Percentiles rank a stretch among this genome's conserved stretches.
These are phyloP conservation scores for Solenopsis fugax DNA, from an alignment of 1,140 invertebrate genomes.

Conservation along the genomic window DNA sequence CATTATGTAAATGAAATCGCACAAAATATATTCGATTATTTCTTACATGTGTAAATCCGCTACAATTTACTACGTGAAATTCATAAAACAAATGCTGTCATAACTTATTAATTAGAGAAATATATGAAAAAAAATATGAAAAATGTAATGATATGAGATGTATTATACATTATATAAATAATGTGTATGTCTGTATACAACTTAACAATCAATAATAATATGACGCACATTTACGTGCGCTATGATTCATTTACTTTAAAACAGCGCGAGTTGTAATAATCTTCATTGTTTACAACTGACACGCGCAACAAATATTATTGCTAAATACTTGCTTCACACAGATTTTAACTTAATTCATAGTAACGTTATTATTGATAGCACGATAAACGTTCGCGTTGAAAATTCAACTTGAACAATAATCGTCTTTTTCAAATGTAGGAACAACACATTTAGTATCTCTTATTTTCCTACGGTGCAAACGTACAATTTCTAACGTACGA, in stretches of 20 bases:
- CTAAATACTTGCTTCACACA: constrained; percentile 30
- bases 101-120: constrained; percentile 25
- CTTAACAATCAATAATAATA: constrained; percentile 21
- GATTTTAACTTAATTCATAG: constrained; percentile 11
- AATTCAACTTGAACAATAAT: constrained; percentile 17
- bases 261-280: constrained; percentile 12
- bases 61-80: constrained; percentile 3
- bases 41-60: neutral
- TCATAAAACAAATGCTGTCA: constrained; percentile 10
- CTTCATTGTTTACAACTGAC: constrained; percentile 4
- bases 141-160: neutral
- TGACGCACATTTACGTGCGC: neutral
- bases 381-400: neutral
- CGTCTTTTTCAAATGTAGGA: constrained; percentile 26
- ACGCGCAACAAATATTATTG: constrained; percentile 38
- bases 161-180: constrained; percentile 17
- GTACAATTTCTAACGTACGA: neutral
- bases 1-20: constrained; percentile 20
- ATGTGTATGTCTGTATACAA: neutral
- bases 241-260: constrained; percentile 7
- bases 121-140: constrained; percentile 22
- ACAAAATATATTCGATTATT: constrained; percentile 41
- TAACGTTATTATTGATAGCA: constrained; percentile 20
- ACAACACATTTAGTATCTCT: constrained; percentile 20
- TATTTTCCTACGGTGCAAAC: neutral